Conservation (phyloP, 2,113 vertebrate species). For the Lates calcarifer region DNA sequence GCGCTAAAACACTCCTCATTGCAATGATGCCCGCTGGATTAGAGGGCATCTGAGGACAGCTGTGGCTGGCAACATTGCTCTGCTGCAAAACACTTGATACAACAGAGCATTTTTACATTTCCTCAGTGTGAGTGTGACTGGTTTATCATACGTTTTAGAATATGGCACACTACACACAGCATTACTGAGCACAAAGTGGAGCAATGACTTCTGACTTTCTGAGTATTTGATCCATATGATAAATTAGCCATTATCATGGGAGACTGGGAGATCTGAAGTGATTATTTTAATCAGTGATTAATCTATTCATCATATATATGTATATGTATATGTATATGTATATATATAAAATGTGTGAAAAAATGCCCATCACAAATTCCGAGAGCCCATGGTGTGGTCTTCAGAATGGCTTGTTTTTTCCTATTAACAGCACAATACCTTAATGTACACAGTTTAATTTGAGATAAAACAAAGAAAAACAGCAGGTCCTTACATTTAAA, state of each 20-base stretch:
- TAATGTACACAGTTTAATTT: too few species aligned
- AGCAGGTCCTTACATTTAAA: neutral
- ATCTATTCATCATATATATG: neutral
- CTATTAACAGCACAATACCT: too few species aligned
- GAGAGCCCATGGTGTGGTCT: neutral
- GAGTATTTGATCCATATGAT: neutral
- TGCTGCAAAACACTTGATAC: constrained; percentile 44
- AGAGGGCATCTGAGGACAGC: constrained; percentile 75
- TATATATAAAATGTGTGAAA: neutral
- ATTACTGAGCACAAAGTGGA: constrained; percentile 1
- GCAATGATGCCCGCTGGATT: constrained; percentile 41
- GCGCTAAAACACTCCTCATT: constrained; percentile 5
- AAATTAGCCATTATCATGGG: neutral
- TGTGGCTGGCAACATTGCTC: constrained; percentile 18
- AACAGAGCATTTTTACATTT: neutral
- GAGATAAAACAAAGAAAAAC: too few species aligned
- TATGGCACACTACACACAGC: neutral
- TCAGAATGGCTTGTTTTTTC: neutral
- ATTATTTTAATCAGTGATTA: neutral
- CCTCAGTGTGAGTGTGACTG: neutral
- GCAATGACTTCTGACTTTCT: neutral
- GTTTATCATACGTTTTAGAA: constrained; percentile 23
- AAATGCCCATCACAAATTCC: too few species aligned
- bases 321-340: too few species aligned
- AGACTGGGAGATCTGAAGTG: neutral